Evolutionary conservation across 2,797 vertebrate genomes (phyloP).

Genomic region (Alca torda): DNA sequence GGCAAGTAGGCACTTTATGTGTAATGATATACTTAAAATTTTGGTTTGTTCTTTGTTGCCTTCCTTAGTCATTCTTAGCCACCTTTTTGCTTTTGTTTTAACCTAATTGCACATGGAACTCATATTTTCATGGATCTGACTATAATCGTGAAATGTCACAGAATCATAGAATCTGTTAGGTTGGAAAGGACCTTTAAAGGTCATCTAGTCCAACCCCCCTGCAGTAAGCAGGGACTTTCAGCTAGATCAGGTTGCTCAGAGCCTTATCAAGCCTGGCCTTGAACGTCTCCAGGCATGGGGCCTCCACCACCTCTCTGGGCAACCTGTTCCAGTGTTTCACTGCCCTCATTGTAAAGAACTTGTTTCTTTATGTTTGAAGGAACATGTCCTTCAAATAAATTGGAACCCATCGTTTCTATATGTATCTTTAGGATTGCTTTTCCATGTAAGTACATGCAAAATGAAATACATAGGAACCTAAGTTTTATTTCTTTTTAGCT

Average conservation of each 20-base stretch:
- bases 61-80: not conserved
- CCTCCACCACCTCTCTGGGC: no score
- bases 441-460: not conserved
- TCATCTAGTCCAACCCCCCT: no score
- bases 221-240: no score
- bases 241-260: no score
- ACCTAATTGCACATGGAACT: not conserved
- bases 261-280: no score
- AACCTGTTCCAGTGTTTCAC: no score
- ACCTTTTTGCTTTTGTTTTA: not conserved
- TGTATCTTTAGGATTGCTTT: not conserved
- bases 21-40: not conserved
- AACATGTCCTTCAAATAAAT: not conserved
- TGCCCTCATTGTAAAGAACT: no score
- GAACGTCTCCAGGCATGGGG: no score
- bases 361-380: no score
- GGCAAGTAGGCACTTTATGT: not conserved
- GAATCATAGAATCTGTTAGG: no score
- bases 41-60: not conserved
- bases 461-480: not conserved
- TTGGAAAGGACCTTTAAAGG: no score
- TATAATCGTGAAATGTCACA: not conserved
- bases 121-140: not conserved
- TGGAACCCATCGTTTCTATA: not conserved
- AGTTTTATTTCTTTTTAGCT: not conserved